Evolutionary conservation across 2,113 vertebrate species (phyloP).

Genomic region (Syrmaticus mikado): DNA sequence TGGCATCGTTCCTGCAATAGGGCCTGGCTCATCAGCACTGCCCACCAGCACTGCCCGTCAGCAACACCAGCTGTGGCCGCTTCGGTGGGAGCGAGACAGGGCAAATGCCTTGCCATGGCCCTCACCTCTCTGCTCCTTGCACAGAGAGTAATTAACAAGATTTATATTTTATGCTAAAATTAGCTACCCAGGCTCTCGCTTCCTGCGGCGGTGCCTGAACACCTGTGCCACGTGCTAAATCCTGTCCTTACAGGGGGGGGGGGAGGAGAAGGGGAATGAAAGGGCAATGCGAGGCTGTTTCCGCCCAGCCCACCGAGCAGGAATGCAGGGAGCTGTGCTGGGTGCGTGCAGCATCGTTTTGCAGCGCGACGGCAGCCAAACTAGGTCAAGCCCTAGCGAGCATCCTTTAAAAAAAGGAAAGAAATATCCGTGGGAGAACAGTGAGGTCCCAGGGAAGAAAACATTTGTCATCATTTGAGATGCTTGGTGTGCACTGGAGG

Average conservation of each 20-base stretch:
- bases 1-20: background rate
- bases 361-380: background rate
- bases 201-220: background rate
- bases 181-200: background rate
- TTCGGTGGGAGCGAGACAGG: background rate
- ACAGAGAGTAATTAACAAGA: background rate
- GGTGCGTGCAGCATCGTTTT: background rate
- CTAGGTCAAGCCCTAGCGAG: slow-evolving; percentile 6
- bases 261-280: no score
- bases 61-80: background rate
- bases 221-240: background rate
- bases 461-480: background rate
- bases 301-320: background rate
- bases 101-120: background rate
- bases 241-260: background rate
- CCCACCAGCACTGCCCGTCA: no score
- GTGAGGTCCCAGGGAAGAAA: background rate
- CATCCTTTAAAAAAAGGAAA: background rate
- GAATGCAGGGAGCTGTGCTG: background rate
- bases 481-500: background rate
- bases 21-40: no score
- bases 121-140: background rate
- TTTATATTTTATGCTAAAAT: background rate
- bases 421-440: background rate
- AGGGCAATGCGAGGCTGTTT: background rate